Percentiles rank a stretch among this genome's conserved stretches.
phyloP scores from a whole-genome alignment of 2,113 vertebrate genomes.

The Podiceps cristatus region DNA sequence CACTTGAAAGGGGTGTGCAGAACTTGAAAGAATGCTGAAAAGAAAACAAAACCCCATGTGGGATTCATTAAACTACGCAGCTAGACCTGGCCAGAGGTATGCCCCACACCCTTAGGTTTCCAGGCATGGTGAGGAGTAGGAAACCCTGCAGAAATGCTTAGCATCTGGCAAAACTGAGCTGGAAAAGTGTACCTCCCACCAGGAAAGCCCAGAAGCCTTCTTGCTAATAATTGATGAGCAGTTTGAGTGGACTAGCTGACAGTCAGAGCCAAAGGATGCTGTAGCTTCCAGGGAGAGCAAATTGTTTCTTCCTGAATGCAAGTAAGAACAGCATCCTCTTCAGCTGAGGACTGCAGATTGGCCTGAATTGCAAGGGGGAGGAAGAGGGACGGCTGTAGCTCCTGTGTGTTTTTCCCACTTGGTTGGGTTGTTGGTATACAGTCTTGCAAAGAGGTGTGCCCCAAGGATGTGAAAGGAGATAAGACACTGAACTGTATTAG shows the following conservation, averaged over 20 bases:
- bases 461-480: conserved; percentile 46
- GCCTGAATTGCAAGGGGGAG: background rate
- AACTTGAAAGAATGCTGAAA: background rate
- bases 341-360: background rate
- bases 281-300: background rate
- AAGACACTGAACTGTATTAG: conserved; percentile 37
- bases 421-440: background rate
- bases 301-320: background rate
- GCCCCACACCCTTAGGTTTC: background rate
- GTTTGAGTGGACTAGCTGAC: conserved; percentile 2
- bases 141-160: background rate
- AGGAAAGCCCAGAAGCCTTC: background rate
- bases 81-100: background rate
- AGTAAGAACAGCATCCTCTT: background rate
- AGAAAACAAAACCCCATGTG: background rate
- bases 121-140: background rate
- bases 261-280: background rate
- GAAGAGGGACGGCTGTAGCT: background rate
- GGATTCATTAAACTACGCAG: background rate
- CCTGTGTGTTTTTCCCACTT: conserved; percentile 16
- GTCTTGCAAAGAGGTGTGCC: conserved; percentile 43
- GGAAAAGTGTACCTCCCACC: background rate
- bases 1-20: background rate
- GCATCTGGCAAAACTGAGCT: background rate
- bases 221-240: background rate